These are phyloP conservation scores for Pseudobourletiella spinata DNA, from an alignment of 1,140 invertebrate species.

Conservation along the genomic window DNA sequence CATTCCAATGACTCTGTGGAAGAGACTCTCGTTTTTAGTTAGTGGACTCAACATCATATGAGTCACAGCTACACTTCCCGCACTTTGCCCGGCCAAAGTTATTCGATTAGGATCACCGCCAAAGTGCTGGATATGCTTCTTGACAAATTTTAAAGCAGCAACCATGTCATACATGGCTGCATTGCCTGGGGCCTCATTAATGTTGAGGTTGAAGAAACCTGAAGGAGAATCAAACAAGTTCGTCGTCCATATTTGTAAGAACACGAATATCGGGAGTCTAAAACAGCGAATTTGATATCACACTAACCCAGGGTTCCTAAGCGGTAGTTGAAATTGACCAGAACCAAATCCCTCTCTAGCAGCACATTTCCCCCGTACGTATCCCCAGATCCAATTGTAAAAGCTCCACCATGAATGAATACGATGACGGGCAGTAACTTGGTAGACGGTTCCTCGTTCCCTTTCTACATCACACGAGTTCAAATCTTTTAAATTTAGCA, in stretches of 20 bases:
- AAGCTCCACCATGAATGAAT: slow-evolving; percentile 16
- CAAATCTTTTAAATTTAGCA: not conserved
- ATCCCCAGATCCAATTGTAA: slow-evolving; percentile 9
- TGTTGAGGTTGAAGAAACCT: slow-evolving; percentile 21
- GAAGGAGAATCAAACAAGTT: not conserved
- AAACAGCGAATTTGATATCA: too few species aligned
- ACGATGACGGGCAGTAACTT: slow-evolving; percentile 11
- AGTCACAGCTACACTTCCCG: not conserved
- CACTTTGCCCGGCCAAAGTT: slow-evolving; percentile 1
- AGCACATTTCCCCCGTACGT: not conserved
- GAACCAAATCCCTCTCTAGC: slow-evolving; percentile 12
- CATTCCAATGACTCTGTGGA: not conserved
- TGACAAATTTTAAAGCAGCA: slow-evolving; percentile 12
- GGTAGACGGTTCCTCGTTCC: not conserved
- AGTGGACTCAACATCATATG: slow-evolving; percentile 4
- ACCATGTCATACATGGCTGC: slow-evolving; percentile 24
- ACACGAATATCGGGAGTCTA: not conserved
- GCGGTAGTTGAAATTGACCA: slow-evolving; percentile 17
- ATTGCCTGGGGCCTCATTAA: slow-evolving; percentile 22
- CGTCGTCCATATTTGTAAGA: not conserved
- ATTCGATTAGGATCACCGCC: slow-evolving; percentile 17
- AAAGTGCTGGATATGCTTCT: slow-evolving; percentile 23
- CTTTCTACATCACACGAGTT: not conserved
- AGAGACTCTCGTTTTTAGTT: not conserved
- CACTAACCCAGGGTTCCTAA: slow-evolving; percentile 6